Evolutionary conservation across 1,140 invertebrate genomes (phyloP).

Genomic region (Drosophila lacteicornis): DNA sequence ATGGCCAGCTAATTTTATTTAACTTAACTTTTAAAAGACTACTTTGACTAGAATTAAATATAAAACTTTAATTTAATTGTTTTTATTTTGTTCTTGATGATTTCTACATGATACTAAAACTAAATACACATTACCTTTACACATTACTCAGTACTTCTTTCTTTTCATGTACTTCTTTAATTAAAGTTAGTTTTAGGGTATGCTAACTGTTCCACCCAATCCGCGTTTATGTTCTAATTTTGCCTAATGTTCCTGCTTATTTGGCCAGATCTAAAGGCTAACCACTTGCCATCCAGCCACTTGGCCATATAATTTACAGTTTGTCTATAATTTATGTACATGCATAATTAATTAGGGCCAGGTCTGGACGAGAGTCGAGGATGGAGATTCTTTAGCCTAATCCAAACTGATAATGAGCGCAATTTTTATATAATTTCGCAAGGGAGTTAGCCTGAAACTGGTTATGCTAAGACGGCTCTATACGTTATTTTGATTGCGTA

Average conservation of each 20-base stretch:
- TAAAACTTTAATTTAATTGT: no score
- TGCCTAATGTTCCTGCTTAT: conserved; percentile 21
- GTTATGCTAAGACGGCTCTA: conserved; percentile 20
- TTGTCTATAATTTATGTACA: conserved; percentile 68
- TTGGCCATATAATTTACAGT: conserved; percentile 70
- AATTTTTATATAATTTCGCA: conserved; percentile 73
- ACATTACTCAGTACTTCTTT: no score
- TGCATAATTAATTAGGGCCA: conserved; percentile 56
- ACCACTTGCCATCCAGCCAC: conserved; percentile 48
- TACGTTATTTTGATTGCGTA: conserved; percentile 46
- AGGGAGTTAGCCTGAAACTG: conserved; percentile 27
- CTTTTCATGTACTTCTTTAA: background rate
- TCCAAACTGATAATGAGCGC: conserved; percentile 47
- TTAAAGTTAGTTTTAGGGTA: background rate
- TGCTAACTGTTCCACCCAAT: background rate
- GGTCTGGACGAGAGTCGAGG: conserved; percentile 8
- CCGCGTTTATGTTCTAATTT: conserved; percentile 12
- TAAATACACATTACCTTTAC: no score
- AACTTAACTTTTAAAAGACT: no score
- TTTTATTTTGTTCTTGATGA: no score
- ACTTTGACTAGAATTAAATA: no score
- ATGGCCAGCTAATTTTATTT: no score
- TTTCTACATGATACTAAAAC: no score
- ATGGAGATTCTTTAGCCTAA: conserved; percentile 44
- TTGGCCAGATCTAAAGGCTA: conserved; percentile 43